Conservation (phyloP, 2,797 vertebrate species). For the Acridotheres tristis region DNA sequence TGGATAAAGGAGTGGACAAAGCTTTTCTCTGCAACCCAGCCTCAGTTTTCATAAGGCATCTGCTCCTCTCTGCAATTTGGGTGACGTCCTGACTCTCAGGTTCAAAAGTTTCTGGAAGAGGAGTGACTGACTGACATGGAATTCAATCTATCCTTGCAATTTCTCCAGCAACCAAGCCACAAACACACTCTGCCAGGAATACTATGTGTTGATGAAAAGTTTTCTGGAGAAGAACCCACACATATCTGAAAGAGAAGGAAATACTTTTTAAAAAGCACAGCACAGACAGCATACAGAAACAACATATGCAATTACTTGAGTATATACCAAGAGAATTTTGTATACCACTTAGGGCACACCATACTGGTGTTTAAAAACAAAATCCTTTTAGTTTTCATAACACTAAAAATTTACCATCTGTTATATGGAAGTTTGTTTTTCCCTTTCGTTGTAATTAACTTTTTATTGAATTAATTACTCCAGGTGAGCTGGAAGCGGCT, state of each 20-base stretch:
- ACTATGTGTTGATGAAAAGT: background rate
- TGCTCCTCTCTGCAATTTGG: background rate
- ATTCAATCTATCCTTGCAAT: background rate
- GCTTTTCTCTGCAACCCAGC: no score
- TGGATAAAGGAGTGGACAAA: background rate
- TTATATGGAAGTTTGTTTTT: conserved; percentile 25
- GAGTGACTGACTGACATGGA: background rate
- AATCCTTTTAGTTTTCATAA: background rate
- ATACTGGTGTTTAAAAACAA: background rate
- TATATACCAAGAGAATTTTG: background rate
- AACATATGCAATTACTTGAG: background rate
- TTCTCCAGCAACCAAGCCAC: background rate
- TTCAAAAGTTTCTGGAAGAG: background rate
- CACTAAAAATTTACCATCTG: conserved; percentile 49
- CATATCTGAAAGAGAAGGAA: background rate
- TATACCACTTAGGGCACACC: background rate
- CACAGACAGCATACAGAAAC: background rate
- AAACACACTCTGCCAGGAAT: background rate
- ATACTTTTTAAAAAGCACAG: background rate
- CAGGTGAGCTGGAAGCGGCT: conserved; percentile 59
- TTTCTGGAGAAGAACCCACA: background rate
- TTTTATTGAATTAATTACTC: conserved; percentile 65
- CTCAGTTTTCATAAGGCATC: no score
- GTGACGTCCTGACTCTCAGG: background rate
- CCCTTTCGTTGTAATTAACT: conserved; percentile 47